Percentiles rank a stretch among this genome's conserved stretches.
These are phyloP conservation scores for Mormyrus lacerda DNA, from an alignment of 2,113 vertebrate species.

Conservation along the genomic window DNA sequence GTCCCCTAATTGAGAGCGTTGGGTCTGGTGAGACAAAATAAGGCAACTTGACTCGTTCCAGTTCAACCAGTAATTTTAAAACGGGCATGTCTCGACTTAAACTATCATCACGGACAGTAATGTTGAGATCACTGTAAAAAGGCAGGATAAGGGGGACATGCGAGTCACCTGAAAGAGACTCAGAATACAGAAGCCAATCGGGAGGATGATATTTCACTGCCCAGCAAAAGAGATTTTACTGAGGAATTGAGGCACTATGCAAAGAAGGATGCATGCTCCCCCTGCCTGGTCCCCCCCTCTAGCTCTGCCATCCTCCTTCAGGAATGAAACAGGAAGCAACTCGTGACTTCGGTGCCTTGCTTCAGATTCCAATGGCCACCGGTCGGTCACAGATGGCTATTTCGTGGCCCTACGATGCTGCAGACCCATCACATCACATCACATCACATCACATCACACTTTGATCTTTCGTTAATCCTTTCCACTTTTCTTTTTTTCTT, in stretches of 20 bases:
- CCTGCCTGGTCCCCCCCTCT: background rate
- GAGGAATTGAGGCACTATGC: background rate
- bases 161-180: background rate
- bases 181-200: background rate
- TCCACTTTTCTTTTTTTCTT: constrained; percentile 33
- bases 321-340: constrained; percentile 65
- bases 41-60: background rate
- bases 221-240: background rate
- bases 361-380: constrained; percentile 88
- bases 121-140: background rate
- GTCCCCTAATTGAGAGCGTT: background rate
- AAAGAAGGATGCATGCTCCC: background rate
- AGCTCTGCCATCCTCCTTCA: background rate
- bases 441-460: constrained; percentile 93
- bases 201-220: background rate
- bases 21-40: background rate
- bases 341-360: constrained; percentile 95
- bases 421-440: constrained; percentile 93
- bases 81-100: background rate
- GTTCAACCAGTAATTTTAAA: background rate
- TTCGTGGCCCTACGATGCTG: constrained; percentile 99
- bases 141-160: background rate
- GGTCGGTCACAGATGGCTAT: constrained; percentile 93
- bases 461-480: constrained; percentile 71
- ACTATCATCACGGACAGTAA: background rate